A percentile compares a stretch with the other conserved stretches of the same genome.
Conservation (phyloP, 23 tunicate genomes). For the Diplosoma virens region DNA sequence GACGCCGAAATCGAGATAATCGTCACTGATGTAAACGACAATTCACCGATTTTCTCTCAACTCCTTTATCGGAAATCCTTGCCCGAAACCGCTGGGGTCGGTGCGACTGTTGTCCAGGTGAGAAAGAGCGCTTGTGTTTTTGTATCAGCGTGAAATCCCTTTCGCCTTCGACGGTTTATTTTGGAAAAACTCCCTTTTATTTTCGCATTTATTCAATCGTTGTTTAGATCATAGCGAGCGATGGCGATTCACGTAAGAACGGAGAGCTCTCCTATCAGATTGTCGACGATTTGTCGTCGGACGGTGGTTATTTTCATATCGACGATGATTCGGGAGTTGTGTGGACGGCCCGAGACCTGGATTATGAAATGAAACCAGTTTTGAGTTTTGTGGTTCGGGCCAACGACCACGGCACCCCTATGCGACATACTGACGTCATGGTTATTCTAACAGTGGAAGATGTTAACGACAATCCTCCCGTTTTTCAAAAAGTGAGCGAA, state of each 20-base stretch:
- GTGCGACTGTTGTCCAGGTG: conserved; percentile 47
- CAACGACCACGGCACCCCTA: conserved; percentile 38
- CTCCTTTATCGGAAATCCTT: background rate
- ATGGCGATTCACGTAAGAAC: conserved; percentile 38
- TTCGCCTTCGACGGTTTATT: background rate
- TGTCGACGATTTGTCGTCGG: background rate
- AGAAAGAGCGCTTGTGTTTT: too few relatives aligned
- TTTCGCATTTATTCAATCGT: too few relatives aligned
- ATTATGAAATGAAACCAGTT: conserved; percentile 1
- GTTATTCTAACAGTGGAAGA: conserved; percentile 45
- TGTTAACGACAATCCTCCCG: conserved; percentile 54
- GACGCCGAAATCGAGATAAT: conserved; percentile 38
- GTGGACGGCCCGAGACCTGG: conserved; percentile 43
- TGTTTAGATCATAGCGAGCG: conserved; percentile 43
- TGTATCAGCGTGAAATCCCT: background rate
- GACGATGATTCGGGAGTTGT: conserved; percentile 52
- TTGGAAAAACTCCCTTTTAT: background rate
- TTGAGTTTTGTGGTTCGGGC: conserved; percentile 51
- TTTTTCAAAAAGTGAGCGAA: conserved; percentile 28
- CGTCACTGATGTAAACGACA: conserved; percentile 53
- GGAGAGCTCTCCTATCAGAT: conserved; percentile 38
- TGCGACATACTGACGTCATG: conserved; percentile 50
- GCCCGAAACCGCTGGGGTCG: conserved; percentile 40
- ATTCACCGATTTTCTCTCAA: conserved; percentile 36
- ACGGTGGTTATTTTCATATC: conserved; percentile 32